Percentiles rank a stretch among this genome's conserved stretches.
phyloP scores from a whole-genome alignment of 1,140 invertebrate genomes.

The Octopus sinensis region DNA sequence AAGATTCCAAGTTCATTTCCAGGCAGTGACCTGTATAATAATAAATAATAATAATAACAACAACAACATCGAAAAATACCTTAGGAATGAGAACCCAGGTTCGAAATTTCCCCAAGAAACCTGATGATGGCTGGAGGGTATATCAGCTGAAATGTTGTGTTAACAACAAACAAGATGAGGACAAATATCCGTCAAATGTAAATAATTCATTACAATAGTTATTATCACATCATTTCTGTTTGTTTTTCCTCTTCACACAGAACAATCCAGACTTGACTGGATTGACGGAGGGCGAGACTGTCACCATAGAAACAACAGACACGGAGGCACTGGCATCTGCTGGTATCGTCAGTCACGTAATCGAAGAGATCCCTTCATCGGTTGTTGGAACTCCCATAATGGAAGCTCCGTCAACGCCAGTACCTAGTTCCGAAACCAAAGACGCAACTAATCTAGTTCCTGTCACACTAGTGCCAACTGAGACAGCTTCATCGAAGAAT shows the following conservation, averaged over 20 bases:
- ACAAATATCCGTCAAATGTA: too few relatives aligned
- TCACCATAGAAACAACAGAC: conserved; percentile 49
- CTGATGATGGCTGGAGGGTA: too few relatives aligned
- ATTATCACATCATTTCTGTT: background rate
- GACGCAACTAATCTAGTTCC: conserved; percentile 18
- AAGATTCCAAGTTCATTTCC: too few relatives aligned
- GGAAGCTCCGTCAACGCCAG: conserved; percentile 19
- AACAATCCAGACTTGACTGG: conserved; percentile 33
- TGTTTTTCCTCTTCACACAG: conserved; percentile 26
- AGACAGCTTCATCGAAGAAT: background rate
- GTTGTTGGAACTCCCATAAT: conserved; percentile 15
- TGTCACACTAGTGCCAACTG: conserved; percentile 21
- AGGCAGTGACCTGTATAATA: too few relatives aligned
- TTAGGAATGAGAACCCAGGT: too few relatives aligned
- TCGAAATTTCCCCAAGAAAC: too few relatives aligned
- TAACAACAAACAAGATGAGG: too few relatives aligned
- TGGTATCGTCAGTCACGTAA: background rate
- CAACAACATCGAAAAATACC: too few relatives aligned
- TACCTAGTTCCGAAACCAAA: background rate
- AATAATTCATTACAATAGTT: too few relatives aligned
- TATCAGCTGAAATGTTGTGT: too few relatives aligned
- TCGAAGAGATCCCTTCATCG: conserved; percentile 7
- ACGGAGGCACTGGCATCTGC: background rate
- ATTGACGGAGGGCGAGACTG: conserved; percentile 38
- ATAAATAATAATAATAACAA: too few relatives aligned